A percentile compares a stretch with the other conserved stretches of the same genome.
Evolutionary conservation across 2,113 vertebrate genomes (phyloP).

Genomic region (Rhineura floridana): DNA sequence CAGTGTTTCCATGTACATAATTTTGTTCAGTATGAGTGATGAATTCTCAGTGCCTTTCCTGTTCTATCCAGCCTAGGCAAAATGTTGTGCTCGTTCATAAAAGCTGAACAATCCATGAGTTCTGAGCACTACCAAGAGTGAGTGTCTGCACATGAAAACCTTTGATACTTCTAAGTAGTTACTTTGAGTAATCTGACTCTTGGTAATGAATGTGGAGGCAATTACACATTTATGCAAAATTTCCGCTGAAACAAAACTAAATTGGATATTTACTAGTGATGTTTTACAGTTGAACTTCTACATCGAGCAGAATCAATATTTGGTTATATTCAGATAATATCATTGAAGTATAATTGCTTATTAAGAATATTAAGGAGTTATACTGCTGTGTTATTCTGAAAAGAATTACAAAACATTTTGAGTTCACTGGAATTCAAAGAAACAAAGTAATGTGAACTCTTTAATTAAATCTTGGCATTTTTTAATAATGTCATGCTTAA

Average conservation of each 20-base stretch:
- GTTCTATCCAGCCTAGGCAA: neutral
- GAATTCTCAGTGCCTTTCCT: neutral
- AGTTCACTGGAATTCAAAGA: slow-evolving; percentile 50
- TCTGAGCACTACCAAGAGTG: neutral
- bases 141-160: neutral
- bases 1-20: neutral
- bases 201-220: neutral
- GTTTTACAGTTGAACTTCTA: neutral
- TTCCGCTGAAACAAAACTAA: neutral
- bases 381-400: slow-evolving; percentile 45
- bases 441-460: slow-evolving; percentile 48
- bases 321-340: slow-evolving; percentile 45
- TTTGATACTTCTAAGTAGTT: neutral
- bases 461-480: slow-evolving; percentile 66
- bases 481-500: slow-evolving; percentile 68
- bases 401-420: slow-evolving; percentile 53
- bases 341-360: slow-evolving; percentile 34
- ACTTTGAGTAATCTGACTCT: neutral
- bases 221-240: neutral
- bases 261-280: slow-evolving; percentile 16
- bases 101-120: neutral
- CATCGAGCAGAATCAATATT: slow-evolving; percentile 9
- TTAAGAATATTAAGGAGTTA: slow-evolving; percentile 58
- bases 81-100: neutral
- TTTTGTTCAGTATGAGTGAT: neutral